A percentile compares a stretch with the other conserved stretches of the same genome.
phyloP scores from a whole-genome alignment of 2,113 vertebrate species.

The Cheirogaleus medius region DNA sequence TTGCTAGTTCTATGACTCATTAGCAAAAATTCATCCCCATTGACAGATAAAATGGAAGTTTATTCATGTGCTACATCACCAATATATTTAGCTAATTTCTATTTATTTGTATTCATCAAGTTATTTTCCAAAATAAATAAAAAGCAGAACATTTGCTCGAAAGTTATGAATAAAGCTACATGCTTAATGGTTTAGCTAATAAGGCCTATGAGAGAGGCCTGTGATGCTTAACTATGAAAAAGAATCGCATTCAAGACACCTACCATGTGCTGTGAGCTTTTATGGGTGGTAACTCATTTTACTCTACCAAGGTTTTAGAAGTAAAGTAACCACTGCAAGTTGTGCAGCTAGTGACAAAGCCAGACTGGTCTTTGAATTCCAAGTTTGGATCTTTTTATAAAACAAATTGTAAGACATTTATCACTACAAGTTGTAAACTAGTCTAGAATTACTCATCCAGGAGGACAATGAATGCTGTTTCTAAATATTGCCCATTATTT shows the following conservation, averaged over 20 bases:
- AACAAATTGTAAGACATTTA: background rate
- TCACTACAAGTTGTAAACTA: background rate
- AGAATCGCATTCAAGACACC: background rate
- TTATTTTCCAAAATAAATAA: slow-evolving; percentile 51
- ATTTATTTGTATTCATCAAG: slow-evolving; percentile 19
- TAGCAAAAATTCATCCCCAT: background rate
- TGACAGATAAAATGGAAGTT: slow-evolving; percentile 51
- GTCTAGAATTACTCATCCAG: background rate
- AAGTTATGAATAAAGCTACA: slow-evolving; percentile 14
- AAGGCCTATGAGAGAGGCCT: background rate
- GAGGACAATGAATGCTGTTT: background rate
- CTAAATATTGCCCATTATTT: background rate
- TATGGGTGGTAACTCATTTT: background rate
- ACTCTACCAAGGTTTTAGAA: background rate
- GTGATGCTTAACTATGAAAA: background rate
- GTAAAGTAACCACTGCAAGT: background rate
- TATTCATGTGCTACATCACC: background rate
- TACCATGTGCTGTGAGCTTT: background rate
- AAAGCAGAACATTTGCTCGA: background rate
- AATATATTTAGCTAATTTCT: slow-evolving; percentile 40
- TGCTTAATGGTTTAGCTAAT: background rate
- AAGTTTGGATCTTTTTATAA: background rate
- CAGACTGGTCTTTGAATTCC: background rate
- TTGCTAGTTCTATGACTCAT: background rate
- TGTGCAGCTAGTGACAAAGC: background rate